phyloP scores from a whole-genome alignment of 1,140 invertebrate species.

The Calliopsis andreniformis region DNA sequence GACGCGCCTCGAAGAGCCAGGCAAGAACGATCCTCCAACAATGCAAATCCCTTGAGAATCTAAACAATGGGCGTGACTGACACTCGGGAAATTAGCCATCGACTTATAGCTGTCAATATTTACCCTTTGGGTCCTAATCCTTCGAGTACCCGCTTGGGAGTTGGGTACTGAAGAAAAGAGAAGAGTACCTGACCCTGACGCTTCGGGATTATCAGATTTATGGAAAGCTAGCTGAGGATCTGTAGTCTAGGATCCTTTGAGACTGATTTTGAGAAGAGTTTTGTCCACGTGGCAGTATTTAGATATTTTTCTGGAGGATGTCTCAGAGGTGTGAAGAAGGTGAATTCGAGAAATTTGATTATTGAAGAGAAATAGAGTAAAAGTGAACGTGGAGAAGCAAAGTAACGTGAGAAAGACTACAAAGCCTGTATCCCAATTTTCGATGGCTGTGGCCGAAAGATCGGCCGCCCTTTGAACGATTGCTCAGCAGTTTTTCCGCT shows the following conservation, averaged over 20 bases:
- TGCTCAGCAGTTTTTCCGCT: slow-evolving; percentile 78
- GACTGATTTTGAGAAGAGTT: no score
- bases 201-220: not conserved
- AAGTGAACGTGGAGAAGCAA: no score
- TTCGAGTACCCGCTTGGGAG: not conserved
- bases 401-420: not conserved
- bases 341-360: no score
- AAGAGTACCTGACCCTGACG: not conserved
- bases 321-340: no score
- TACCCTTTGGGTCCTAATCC: slow-evolving; percentile 26
- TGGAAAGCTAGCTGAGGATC: not conserved
- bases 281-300: no score
- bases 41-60: not conserved
- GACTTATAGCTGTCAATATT: slow-evolving; percentile 57
- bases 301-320: no score
- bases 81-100: slow-evolving; percentile 3
- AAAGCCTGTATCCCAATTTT: not conserved
- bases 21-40: not conserved
- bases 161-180: not conserved
- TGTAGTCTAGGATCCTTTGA: not conserved
- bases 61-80: not conserved
- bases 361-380: no score
- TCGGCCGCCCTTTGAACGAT: slow-evolving; percentile 70
- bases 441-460: slow-evolving; percentile 22
- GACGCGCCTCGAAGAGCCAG: not conserved